Evolutionary conservation across 2,113 vertebrate species (phyloP), one percentile per base, ranked within the genome.

Genomic region (Gavialis gangeticus): DNA sequence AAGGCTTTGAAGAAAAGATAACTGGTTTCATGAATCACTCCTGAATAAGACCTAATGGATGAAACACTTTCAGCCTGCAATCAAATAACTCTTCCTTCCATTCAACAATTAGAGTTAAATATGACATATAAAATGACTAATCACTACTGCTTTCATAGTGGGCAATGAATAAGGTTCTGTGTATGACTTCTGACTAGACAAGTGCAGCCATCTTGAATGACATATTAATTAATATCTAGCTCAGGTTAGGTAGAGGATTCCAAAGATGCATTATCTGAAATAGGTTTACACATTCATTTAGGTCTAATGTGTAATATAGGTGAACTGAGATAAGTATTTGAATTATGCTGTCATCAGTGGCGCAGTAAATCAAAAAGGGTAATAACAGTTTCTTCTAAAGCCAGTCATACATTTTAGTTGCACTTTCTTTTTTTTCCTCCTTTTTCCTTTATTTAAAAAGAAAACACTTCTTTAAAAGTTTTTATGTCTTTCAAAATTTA

Each of bases 171-270:
- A 82, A 30, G 75, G 28, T 55, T 14, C 14, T 15, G 15, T 13
- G 30, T 28, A 66, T 14, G 19, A n/a, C 24, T 69, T 85, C 79
- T 84, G 54, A 55, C 62, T 59, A 37, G 66, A 89, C 54, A 58
- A 82, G 18, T 34, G 55, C 34, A 69, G 80, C 54, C n/a, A 77
- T 77, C 80, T 46, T 80, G 77, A 93, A 80, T 63, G 82, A 58
- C 82, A 92, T 67, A 46, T 79, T 63, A 88, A 75, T 71, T 89
- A 92, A 82, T 58, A 91, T 17, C 64, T 82, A 84, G 55, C 34
- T 91, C 46, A 54, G 17, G n/a, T 90, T 84, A 58, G 37, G 78
- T 66, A 83, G 4, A 89, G 18, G 28, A 86, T 55, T 24, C 59
- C 60, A 64, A 54, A 88, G 1, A 15, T 34, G 69, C 10, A 73